A percentile compares a stretch with the other conserved stretches of the same genome.
Conservation (phyloP, 53 echinoderm and acorn worm genomes). For the Paracentrotus lividus region DNA sequence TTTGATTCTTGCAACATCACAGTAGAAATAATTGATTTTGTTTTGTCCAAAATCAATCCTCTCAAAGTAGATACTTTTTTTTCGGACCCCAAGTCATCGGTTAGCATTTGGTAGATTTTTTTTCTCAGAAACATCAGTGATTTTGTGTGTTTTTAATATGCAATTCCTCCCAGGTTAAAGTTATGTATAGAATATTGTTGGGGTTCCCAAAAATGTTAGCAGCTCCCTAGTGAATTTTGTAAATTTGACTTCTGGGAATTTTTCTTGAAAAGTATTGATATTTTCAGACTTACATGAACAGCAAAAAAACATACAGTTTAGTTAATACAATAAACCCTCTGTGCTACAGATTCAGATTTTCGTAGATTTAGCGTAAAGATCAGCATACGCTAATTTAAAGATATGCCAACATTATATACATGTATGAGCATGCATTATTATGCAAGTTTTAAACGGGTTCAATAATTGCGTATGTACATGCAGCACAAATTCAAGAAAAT, state of each 20-base stretch:
- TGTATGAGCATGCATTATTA: too few species aligned
- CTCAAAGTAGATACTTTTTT: neutral
- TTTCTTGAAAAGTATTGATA: too few species aligned
- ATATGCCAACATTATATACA: too few species aligned
- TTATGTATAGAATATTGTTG: neutral
- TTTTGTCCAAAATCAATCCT: neutral
- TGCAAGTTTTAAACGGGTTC: too few species aligned
- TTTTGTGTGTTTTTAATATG: neutral
- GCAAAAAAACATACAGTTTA: too few species aligned
- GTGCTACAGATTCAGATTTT: too few species aligned
- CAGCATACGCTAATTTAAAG: too few species aligned
- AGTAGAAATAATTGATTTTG: conserved; percentile 3
- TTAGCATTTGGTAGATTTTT: neutral
- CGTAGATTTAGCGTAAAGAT: too few species aligned
- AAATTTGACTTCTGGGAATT: neutral
- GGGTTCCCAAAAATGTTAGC: neutral
- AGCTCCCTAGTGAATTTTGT: neutral
- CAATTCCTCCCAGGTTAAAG: neutral
- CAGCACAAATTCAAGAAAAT: too few species aligned
- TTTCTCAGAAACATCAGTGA: neutral
- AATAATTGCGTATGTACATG: too few species aligned
- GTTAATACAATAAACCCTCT: too few species aligned
- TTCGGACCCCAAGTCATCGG: neutral
- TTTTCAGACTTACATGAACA: too few species aligned
- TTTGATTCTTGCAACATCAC: neutral